Base-by-base conservation (phyloP, 2,113 vertebrate genomes). In the Halichoeres trimaculatus region DNA sequence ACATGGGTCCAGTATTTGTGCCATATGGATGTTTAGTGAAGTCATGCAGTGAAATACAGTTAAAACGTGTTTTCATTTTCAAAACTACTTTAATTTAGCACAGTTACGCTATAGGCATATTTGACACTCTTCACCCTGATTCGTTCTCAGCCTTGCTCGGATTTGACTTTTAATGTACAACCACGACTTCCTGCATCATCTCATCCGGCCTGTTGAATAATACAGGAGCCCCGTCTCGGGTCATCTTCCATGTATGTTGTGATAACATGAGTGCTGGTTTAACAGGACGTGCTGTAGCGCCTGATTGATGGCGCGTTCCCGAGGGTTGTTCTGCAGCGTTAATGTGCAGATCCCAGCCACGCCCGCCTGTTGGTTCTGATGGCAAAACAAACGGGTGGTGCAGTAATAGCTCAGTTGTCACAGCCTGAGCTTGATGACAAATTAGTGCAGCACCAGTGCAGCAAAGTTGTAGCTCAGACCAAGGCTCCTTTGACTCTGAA, bases 371-470 rank as follows among this genome's bases (percentile, higher is more conserved):
- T 88, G 77, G 84, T 89, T 90, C 59, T 87, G 77, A 91, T 90
- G 88, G 79, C 83, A 81, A 91, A 92, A 91, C 82, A 92, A 91
- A 90, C 30, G 76, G 63, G 75, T 88, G 87, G 85, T 78, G 90
- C 84, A 90, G 90, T 90, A 89, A 91, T 91, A 89, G 90, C 89
- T 90, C 87, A 84, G 81, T 82, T 92, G 90, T 92, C 86, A 90
- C 67, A 81, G 74, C 74, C 63, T 57, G 41, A 69, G 82, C 68
- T 80, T 89, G 86, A 84, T 91, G 91, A 92, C 88, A 90, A 91
- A 93, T 90, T 90, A 93, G 88, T 89, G 88, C 84, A 85, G 76
- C 70, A 87, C 48, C 70, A 80, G 66, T 74, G 63, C 70, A 80
- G 78, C 74, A 68, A 50, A 58, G 51, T 80, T 47, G 57, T 76